Conservation (phyloP, 2,888 invertebrate species). For the Anarsia innoxiella region DNA sequence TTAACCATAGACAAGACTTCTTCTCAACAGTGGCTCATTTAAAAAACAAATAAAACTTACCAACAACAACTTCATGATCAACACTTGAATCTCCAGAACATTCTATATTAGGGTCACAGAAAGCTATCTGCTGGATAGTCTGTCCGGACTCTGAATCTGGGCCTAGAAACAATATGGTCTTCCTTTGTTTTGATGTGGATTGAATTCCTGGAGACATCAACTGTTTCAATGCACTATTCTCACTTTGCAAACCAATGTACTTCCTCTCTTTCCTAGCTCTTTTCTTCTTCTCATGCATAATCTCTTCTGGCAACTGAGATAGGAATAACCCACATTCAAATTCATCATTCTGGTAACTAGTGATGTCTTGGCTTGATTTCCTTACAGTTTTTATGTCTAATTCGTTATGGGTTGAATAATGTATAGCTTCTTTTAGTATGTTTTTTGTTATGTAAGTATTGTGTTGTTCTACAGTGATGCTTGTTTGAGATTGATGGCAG, state of each 20-base stretch:
- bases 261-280: slow-evolving; percentile 35
- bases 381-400: slow-evolving; percentile 23
- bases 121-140: slow-evolving; percentile 59
- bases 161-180: slow-evolving; percentile 56
- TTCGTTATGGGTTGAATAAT: slow-evolving; percentile 29
- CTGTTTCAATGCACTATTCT: slow-evolving; percentile 54
- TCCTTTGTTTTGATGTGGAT: slow-evolving; percentile 46
- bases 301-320: slow-evolving; percentile 48
- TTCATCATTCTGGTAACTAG: slow-evolving; percentile 45
- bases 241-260: slow-evolving; percentile 28
- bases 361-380: slow-evolving; percentile 5
- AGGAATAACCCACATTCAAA: slow-evolving; percentile 51
- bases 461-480: slow-evolving; percentile 48
- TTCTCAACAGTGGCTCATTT: too few relatives aligned
- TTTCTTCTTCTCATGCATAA: slow-evolving; percentile 43
- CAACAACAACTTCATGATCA: slow-evolving; percentile 35
- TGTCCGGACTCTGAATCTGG: slow-evolving; percentile 48
- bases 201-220: slow-evolving; percentile 57
- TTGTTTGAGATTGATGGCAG: slow-evolving; percentile 31
- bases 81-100: slow-evolving; percentile 30
- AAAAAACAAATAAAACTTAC: too few relatives aligned
- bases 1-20: too few relatives aligned
- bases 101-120: slow-evolving; percentile 43
- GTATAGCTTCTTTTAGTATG: slow-evolving; percentile 39
- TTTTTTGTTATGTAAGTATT: slow-evolving; percentile 53